Evolutionary conservation across 2,888 invertebrate species (phyloP).

Genomic region (Timema podura): DNA sequence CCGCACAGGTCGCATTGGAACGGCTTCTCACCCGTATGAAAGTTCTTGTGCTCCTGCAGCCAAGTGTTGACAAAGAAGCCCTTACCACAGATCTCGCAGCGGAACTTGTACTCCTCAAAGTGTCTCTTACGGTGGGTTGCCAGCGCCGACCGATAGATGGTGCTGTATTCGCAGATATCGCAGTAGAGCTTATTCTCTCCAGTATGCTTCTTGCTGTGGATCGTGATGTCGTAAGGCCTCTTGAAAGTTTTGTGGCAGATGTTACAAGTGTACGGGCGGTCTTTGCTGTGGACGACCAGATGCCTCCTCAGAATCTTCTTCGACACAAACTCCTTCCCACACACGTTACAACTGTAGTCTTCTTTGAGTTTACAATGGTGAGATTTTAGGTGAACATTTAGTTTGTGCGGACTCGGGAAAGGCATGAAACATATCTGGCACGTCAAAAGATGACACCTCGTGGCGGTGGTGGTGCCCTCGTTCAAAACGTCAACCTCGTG

Average conservation of each 20-base stretch:
- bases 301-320: conserved; percentile 30
- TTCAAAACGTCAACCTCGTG: conserved; percentile 4
- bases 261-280: conserved; percentile 34
- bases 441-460: conserved; percentile 7
- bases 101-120: conserved; percentile 52
- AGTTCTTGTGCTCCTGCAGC: conserved; percentile 55
- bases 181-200: conserved; percentile 37
- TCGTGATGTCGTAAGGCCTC: conserved; percentile 31
- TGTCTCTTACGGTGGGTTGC: conserved; percentile 57
- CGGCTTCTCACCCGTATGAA: conserved; percentile 53
- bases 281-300: conserved; percentile 35
- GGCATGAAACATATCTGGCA: conserved; percentile 20
- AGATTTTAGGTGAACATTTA: conserved; percentile 18
- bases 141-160: conserved; percentile 42
- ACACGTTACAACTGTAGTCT: conserved; percentile 27
- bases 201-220: conserved; percentile 33
- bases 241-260: conserved; percentile 40
- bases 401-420: conserved; percentile 6
- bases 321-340: conserved; percentile 27
- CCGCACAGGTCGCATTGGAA: conserved; percentile 53
- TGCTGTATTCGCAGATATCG: conserved; percentile 47
- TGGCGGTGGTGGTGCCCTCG: no score
- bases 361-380: conserved; percentile 4
- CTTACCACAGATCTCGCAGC: conserved; percentile 53
- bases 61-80: conserved; percentile 52